Base-by-base conservation (phyloP, 2,113 vertebrate species). In the Halcyon malimbica region DNA sequence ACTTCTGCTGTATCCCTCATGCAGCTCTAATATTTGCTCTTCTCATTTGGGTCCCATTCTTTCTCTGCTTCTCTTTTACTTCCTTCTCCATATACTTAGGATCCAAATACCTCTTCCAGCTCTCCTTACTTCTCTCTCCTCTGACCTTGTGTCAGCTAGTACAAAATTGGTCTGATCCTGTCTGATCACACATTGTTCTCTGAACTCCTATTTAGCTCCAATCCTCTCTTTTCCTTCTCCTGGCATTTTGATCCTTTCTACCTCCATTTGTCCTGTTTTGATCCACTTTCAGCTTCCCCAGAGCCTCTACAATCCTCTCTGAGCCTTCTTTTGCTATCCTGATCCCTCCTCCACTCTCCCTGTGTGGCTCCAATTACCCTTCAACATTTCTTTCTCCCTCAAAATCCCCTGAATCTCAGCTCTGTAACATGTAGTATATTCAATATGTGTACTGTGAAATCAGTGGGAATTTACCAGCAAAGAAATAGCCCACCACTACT, bases 381-480 rank as follows among this genome's bases (percentile, higher is more conserved):
- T 97, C 76, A 95, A 96, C 57, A 76, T 97, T 96, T 95, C 87
- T 87, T 84, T 97, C 85, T 96, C 86, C 84, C 77, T 94, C 65
- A 93, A 98, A 98, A 97, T 94, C 96, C 96, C 68, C 96, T 92
- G 94, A 94, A 95, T 95, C 91, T 97, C 83, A 96, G 76, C 76
- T 97, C 85, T 91, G 83, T 96, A 96, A 91, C 74, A 54, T 42
- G 69, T 23, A 93, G 75, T 94, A 90, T 96, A 93, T 95, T 90
- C 95, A 91, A 62, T 84, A 95, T 59, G 53, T 57, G 76, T 89
- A 83, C 50, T 87, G 92, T 46, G 62, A 97, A 98, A 96, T 96
- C 82, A 94, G 67, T 65, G 85, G 73, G 74, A 97, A 95, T 95
- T 97, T 96, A 94, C 82, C 44, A 75, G 83, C 18, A 71, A 74